Percentiles rank a stretch among this genome's conserved stretches.
phyloP scores from a whole-genome alignment of 2,888 invertebrate species.

The Nemotelus pantherinus region DNA sequence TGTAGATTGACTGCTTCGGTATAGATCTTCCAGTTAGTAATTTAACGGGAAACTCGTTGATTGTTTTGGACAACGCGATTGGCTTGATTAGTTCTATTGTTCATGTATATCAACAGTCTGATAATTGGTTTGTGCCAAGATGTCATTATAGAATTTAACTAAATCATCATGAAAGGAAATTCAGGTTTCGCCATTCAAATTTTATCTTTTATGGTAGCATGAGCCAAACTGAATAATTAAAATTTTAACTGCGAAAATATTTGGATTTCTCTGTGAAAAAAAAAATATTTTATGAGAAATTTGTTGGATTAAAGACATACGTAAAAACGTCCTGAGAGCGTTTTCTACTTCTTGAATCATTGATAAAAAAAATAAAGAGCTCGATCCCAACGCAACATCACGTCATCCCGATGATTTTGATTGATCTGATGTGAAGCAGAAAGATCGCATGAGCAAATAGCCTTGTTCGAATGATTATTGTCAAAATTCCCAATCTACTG shows the following conservation, averaged over 20 bases:
- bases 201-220: too few relatives aligned
- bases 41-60: slow-evolving; percentile 2
- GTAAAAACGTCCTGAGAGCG: too few relatives aligned
- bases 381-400: not conserved
- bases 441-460: slow-evolving; percentile 10
- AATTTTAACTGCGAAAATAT: too few relatives aligned
- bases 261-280: too few relatives aligned
- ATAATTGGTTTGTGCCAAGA: not conserved
- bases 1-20: too few relatives aligned
- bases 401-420: slow-evolving; percentile 16
- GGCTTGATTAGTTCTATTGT: not conserved
- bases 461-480: not conserved
- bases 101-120: not conserved
- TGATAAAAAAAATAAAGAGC: not conserved
- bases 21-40: not conserved
- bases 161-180: too few relatives aligned
- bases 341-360: too few relatives aligned
- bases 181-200: too few relatives aligned
- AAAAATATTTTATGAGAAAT: too few relatives aligned
- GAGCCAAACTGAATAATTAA: too few relatives aligned
- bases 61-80: not conserved
- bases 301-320: too few relatives aligned
- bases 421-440: slow-evolving; percentile 12
- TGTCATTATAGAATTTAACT: not conserved
- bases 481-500: not conserved